Evolutionary conservation across 2,888 invertebrate species (phyloP).

Genomic region (Nomada goodeniana): DNA sequence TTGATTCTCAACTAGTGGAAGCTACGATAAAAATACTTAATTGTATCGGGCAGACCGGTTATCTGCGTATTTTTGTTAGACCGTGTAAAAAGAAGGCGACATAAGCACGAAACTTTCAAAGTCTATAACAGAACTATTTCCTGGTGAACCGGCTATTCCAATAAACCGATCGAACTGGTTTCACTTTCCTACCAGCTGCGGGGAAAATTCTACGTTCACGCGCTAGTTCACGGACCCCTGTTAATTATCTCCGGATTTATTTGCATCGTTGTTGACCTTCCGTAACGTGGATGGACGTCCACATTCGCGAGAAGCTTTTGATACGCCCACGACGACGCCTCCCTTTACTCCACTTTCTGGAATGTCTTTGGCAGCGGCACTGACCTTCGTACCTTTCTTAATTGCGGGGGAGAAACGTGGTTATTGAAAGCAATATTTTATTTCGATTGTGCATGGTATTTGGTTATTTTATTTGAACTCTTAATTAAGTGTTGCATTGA

Average conservation of each 20-base stretch:
- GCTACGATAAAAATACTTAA: neutral
- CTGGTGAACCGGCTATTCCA: conserved; percentile 10
- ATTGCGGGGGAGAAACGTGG: neutral
- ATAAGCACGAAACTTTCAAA: conserved; percentile 36
- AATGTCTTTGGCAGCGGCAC: conserved; percentile 38
- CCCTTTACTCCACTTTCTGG: neutral
- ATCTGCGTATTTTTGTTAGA: neutral
- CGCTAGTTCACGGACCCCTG: neutral
- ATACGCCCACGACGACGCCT: conserved; percentile 16
- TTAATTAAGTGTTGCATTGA: neutral
- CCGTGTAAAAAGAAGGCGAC: neutral
- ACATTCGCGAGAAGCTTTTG: conserved; percentile 27
- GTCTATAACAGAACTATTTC: conserved; percentile 32
- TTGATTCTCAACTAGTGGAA: neutral
- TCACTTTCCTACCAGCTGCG: neutral
- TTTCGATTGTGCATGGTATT: too few species aligned
- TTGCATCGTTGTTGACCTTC: conserved; percentile 32
- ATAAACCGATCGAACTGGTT: conserved; percentile 32
- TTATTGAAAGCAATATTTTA: neutral
- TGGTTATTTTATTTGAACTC: neutral
- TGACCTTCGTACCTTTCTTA: neutral
- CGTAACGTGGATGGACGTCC: conserved; percentile 11
- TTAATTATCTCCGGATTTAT: conserved; percentile 37
- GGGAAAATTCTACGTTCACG: conserved; percentile 31
- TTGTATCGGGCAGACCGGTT: neutral